phyloP scores from a whole-genome alignment of 2,113 vertebrate species.

The Triplophysa siluroides region DNA sequence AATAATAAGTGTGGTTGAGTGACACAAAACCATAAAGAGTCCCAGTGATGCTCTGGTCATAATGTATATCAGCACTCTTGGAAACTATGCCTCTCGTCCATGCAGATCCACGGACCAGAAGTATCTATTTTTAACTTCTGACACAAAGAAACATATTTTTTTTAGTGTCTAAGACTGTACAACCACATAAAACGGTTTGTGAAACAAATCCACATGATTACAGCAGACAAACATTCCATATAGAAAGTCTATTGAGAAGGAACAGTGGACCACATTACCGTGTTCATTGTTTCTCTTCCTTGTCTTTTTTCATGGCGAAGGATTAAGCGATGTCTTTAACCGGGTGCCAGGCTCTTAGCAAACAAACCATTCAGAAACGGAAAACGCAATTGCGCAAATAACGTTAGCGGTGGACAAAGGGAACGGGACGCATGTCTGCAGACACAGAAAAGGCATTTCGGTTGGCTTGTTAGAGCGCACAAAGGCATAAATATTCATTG shows the following conservation, averaged over 20 bases:
- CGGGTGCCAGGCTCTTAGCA: constrained; percentile 65
- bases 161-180: constrained; percentile 6
- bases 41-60: no score
- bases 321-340: constrained; percentile 69
- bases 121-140: neutral
- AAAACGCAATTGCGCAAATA: constrained; percentile 71
- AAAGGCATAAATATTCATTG: constrained; percentile 69
- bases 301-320: constrained; percentile 59
- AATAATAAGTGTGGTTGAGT: no score
- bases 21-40: no score
- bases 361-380: constrained; percentile 70
- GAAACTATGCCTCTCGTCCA: no score
- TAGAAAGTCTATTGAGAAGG: constrained; percentile 63
- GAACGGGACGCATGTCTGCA: constrained; percentile 57
- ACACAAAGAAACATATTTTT: constrained; percentile 1
- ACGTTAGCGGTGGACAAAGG: constrained; percentile 62
- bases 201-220: constrained; percentile 36
- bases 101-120: neutral
- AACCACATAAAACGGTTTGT: constrained; percentile 6
- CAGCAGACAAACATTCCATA: constrained; percentile 59
- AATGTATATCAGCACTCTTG: no score
- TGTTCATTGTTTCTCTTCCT: constrained; percentile 62
- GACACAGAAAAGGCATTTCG: constrained; percentile 62
- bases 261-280: constrained; percentile 63
- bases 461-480: constrained; percentile 60